Percentiles rank a stretch among this genome's conserved stretches.
phyloP scores from a whole-genome alignment of 2,888 invertebrate species.

The Cantharis rufa region DNA sequence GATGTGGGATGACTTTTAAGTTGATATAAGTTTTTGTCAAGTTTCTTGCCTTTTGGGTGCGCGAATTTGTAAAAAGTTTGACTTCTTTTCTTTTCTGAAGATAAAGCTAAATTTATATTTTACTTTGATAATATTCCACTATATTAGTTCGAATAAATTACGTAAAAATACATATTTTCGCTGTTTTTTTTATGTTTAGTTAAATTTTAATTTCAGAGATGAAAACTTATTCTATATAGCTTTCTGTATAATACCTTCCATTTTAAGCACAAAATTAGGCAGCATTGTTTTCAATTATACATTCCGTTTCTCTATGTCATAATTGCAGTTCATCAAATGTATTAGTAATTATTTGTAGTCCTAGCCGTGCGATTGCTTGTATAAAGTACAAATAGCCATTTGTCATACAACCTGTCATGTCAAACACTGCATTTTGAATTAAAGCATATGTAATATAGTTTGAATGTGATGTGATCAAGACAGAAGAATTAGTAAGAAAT shows the following conservation, averaged over 20 bases:
- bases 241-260: not conserved
- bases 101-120: not conserved
- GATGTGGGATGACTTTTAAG: not conserved
- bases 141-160: not conserved
- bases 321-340: not conserved
- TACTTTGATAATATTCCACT: not conserved
- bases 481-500: not conserved
- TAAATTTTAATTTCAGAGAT: not conserved
- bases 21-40: not conserved
- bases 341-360: not conserved
- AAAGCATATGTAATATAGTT: not conserved
- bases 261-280: not conserved
- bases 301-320: not conserved
- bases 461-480: not conserved
- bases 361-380: not conserved
- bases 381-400: not conserved
- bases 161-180: not conserved
- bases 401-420: not conserved
- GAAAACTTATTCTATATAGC: not conserved
- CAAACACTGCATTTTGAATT: not conserved
- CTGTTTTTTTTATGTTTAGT: not conserved
- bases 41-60: not conserved
- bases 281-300: not conserved
- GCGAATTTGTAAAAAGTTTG: not conserved
- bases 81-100: not conserved